phyloP scores from a whole-genome alignment of 2,888 invertebrate genomes.

The Ectropis crepuscularia region DNA sequence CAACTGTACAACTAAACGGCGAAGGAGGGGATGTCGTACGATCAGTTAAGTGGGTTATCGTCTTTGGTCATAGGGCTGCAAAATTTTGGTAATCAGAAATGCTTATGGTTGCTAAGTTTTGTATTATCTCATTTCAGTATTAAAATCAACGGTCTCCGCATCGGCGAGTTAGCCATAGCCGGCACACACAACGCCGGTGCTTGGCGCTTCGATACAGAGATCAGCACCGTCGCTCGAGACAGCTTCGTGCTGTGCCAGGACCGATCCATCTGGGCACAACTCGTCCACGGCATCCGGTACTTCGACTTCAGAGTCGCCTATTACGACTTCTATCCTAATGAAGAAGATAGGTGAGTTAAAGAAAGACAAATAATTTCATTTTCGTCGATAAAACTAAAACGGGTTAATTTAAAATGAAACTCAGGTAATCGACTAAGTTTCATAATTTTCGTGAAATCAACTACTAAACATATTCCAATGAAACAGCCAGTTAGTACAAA shows the following conservation, averaged over 20 bases:
- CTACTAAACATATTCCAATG: too few species aligned
- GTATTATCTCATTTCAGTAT: constrained; percentile 53
- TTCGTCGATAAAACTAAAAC: too few species aligned
- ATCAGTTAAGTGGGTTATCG: too few species aligned
- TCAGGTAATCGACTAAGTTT: too few species aligned
- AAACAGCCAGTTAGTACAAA: too few species aligned
- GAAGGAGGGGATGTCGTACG: too few species aligned
- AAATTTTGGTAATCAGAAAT: background rate
- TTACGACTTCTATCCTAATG: constrained; percentile 73
- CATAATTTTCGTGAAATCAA: too few species aligned
- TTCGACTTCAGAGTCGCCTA: constrained; percentile 92
- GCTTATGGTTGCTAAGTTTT: background rate
- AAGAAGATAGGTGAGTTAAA: constrained; percentile 70
- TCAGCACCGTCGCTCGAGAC: constrained; percentile 69
- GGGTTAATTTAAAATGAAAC: too few species aligned
- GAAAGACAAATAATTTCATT: background rate
- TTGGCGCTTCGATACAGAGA: constrained; percentile 79
- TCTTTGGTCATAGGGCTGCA: too few species aligned
- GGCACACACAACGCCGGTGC: constrained; percentile 85
- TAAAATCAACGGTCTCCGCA: constrained; percentile 68
- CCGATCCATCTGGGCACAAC: constrained; percentile 91
- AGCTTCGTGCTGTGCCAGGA: constrained; percentile 87
- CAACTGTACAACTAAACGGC: too few species aligned
- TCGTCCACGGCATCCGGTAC: constrained; percentile 93
- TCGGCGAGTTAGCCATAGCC: constrained; percentile 78